Percentiles rank a stretch among this genome's conserved stretches.
Conservation (phyloP, 2,888 invertebrate genomes). For the Conomelus anceps region DNA sequence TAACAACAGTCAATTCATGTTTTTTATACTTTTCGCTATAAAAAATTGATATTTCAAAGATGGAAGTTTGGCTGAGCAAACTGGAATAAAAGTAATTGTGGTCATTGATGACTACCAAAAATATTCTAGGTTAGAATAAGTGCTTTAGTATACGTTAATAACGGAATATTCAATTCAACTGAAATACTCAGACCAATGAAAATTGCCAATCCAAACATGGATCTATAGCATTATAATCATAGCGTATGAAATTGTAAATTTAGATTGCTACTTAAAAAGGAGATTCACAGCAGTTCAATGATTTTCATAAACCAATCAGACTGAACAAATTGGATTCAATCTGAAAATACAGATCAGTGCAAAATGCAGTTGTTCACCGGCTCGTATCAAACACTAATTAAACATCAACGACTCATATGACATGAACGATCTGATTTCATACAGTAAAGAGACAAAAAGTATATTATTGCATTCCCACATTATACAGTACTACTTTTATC, state of each 20-base stretch:
- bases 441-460: not conserved
- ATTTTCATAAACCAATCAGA: not conserved
- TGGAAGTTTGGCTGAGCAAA: no score
- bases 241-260: not conserved
- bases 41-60: no score
- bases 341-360: not conserved
- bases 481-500: no score
- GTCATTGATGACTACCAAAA: not conserved
- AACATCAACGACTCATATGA: not conserved
- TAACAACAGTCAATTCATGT: no score
- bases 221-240: not conserved
- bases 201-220: not conserved
- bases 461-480: not conserved
- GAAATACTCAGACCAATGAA: not conserved
- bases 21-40: no score
- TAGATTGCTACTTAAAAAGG: not conserved
- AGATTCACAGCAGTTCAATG: not conserved
- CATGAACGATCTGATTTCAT: not conserved
- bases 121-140: not conserved
- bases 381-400: not conserved
- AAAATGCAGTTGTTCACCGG: not conserved
- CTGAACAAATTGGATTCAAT: not conserved
- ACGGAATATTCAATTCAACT: not conserved
- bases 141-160: not conserved
- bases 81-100: no score